Conservation (phyloP, 2,113 vertebrate species). For the Laterallus jamaicensis region DNA sequence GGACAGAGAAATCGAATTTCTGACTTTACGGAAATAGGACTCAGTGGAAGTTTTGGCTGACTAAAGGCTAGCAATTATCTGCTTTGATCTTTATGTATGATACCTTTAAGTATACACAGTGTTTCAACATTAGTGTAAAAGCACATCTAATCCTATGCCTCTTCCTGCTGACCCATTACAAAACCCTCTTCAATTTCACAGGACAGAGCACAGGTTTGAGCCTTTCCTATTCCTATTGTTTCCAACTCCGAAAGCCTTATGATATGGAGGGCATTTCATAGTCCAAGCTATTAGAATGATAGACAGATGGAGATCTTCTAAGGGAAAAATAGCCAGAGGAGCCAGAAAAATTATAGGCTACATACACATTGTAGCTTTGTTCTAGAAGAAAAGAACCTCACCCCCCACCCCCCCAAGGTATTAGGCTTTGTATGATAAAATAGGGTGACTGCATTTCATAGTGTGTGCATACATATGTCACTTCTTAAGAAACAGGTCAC, state of each 20-base stretch:
- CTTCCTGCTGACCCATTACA: not conserved
- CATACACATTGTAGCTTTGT: not conserved
- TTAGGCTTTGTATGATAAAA: not conserved
- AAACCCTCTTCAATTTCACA: not conserved
- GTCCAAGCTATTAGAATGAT: not conserved
- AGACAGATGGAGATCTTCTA: not conserved
- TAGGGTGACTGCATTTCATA: not conserved
- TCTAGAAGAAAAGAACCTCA: not conserved
- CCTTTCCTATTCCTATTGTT: not conserved
- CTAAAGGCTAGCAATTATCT: not conserved
- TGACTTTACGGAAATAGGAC: not conserved
- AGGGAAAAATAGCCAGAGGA: slow-evolving; percentile 16
- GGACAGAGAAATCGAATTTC: not conserved
- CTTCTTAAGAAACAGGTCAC: slow-evolving; percentile 9
- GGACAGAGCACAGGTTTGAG: not conserved
- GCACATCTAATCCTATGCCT: not conserved
- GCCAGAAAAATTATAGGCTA: not conserved
- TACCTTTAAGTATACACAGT: not conserved
- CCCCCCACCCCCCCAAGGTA: not conserved
- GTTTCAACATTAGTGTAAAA: not conserved
- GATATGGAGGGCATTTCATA: not conserved
- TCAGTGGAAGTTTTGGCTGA: not conserved
- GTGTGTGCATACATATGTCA: not conserved
- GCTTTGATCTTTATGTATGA: not conserved
- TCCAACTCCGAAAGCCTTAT: not conserved